Base-by-base conservation (phyloP, 2,888 invertebrate species). In the Steinernema carpocapsae region DNA sequence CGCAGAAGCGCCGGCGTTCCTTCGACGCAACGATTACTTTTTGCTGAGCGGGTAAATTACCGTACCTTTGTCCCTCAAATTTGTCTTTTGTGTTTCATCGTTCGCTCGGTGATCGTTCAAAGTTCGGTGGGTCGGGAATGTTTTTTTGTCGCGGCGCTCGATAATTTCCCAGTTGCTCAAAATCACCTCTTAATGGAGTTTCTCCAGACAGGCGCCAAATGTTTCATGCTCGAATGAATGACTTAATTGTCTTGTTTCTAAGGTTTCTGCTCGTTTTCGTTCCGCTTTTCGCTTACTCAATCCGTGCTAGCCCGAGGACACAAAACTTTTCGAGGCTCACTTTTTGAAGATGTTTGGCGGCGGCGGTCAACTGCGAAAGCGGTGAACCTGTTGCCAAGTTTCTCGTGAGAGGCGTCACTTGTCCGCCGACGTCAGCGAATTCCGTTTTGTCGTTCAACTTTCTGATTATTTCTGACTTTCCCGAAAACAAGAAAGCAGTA, bases 191-290 rank as follows among this genome's bases (percentile, higher is more conserved):
- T 22, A 29, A 29, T 32, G 64, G 64, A 37, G 29, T 29, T 29
- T 32, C 64, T 64, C 32, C 64, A 64, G 64, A 64, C 64, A 17
- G 64, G 64, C 64, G 64, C 64, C 64, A 64, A 52, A 64, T 64
- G 32, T 64, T 17, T 64, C 32, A 64, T 64, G 64, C 64, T 64
- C 64, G 64, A 64, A 29, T 64, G 29, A 29, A 32, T n/a, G 24
- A 22, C 52, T 52, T 52, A 52, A 52, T 52, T 52, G 24, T 22
- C 22, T 52, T 52, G 37, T 37, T 37, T 37, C 37, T 37, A 6
- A 37, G 10, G 37, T 37, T 37, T 37, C 4, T 37, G 37, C 37
- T 37, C 37, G 37, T 37, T 37, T 37, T 64, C 32, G 12, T 64
- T 7, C 64, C 19, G 37, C 24, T 24, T 26, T 12, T 56, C 56